A percentile compares a stretch with the other conserved stretches of the same genome.
These are phyloP conservation scores for Lydus trimaculatus DNA, from an alignment of 2,888 invertebrate species.

Conservation along the genomic window DNA sequence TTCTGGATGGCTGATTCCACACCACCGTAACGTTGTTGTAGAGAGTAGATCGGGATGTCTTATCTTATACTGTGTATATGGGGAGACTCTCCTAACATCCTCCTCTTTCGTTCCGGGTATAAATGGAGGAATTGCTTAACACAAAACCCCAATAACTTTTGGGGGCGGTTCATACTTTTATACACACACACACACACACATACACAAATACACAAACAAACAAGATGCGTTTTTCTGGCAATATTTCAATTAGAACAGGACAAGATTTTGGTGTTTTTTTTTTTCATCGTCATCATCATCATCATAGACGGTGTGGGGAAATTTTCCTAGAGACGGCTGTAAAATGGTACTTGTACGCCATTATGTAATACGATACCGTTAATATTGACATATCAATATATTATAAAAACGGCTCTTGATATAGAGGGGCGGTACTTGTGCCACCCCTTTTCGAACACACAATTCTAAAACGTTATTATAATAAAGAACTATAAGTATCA, in stretches of 20 bases:
- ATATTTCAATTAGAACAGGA: constrained; percentile 5
- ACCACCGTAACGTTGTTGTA: constrained; percentile 47
- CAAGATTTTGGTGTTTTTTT: background rate
- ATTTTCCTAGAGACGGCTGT: background rate
- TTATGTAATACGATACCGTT: constrained; percentile 35
- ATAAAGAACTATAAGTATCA: constrained; percentile 50
- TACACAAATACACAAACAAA: constrained; percentile 9
- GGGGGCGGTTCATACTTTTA: constrained; percentile 3
- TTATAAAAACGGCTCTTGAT: constrained; percentile 46
- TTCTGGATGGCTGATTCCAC: constrained; percentile 61
- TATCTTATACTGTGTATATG: constrained; percentile 51
- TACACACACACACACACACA: background rate
- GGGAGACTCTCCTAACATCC: constrained; percentile 25
- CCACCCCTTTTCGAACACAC: constrained; percentile 22
- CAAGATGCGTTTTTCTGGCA: constrained; percentile 11
- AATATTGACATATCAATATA: constrained; percentile 49
- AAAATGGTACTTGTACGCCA: constrained; percentile 5
- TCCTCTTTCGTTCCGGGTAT: constrained; percentile 27
- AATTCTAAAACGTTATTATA: constrained; percentile 48
- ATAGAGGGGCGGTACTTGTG: constrained; percentile 31
- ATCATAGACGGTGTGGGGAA: too few relatives aligned
- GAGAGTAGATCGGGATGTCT: constrained; percentile 57
- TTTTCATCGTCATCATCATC: background rate
- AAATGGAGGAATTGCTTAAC: constrained; percentile 16
- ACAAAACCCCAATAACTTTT: constrained; percentile 1